Percentiles rank a stretch among this genome's conserved stretches.
phyloP scores from a whole-genome alignment of 1,140 invertebrate species.

The Mercenaria mercenaria region DNA sequence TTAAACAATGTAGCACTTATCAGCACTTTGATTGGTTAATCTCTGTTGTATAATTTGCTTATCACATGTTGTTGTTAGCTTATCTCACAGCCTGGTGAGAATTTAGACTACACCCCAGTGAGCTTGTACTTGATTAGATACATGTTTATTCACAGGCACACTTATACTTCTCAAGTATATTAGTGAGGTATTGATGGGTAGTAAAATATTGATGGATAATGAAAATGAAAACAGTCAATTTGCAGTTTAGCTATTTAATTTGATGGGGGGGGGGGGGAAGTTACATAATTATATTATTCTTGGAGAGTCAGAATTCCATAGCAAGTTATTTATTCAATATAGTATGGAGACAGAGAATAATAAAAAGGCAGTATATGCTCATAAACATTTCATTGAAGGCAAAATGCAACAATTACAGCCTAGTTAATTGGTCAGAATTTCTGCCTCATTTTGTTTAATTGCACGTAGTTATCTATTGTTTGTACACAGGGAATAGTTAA shows the following conservation, averaged over 20 bases:
- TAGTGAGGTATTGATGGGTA: too few species aligned
- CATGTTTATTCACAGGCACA: not conserved
- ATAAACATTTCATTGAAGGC: not conserved
- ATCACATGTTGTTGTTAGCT: conserved; percentile 13
- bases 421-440: not conserved
- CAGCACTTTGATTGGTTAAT: not conserved
- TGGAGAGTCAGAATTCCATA: too few species aligned
- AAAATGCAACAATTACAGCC: not conserved
- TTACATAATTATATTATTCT: too few species aligned
- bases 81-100: conserved; percentile 5
- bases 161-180: too few species aligned
- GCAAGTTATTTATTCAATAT: too few species aligned
- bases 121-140: not conserved
- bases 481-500: not conserved
- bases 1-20: conserved; percentile 1
- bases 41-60: not conserved
- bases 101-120: conserved; percentile 20
- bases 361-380: not conserved
- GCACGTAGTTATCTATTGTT: conserved; percentile 14
- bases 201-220: too few species aligned
- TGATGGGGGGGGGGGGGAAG: too few species aligned
- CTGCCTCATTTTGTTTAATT: not conserved
- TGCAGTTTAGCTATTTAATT: too few species aligned
- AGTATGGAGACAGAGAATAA: too few species aligned
- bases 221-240: too few species aligned